phyloP scores from a whole-genome alignment of 2,113 vertebrate species.

The Laticauda laticaudata region DNA sequence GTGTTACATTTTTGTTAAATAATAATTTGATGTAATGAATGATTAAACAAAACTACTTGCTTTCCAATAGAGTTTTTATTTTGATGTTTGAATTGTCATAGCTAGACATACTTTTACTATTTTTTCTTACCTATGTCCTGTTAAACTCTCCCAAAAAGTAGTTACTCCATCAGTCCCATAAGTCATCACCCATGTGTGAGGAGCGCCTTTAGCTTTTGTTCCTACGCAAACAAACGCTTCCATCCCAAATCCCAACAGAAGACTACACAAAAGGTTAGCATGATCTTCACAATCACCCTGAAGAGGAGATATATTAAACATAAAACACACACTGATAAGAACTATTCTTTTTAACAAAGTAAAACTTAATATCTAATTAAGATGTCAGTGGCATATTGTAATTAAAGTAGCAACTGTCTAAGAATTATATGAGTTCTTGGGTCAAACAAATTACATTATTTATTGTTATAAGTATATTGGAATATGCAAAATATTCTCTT shows the following conservation, averaged over 20 bases:
- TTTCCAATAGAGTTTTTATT: not conserved
- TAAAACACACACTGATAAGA: not conserved
- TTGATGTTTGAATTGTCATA: not conserved
- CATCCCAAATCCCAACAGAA: conserved; percentile 91
- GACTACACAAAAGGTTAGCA: conserved; percentile 90
- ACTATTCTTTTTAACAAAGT: not conserved
- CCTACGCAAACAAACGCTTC: conserved; percentile 97
- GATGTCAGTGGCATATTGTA: not conserved
- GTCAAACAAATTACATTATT: not conserved
- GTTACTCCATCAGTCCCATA: conserved; percentile 84
- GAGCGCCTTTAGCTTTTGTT: conserved; percentile 85
- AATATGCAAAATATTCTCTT: not conserved
- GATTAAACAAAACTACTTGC: not conserved
- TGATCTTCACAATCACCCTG: conserved; percentile 99
- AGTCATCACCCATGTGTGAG: conserved; percentile 95
- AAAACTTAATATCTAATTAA: not conserved
- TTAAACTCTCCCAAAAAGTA: conserved; percentile 97
- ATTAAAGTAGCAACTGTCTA: not conserved
- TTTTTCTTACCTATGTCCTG: conserved; percentile 84
- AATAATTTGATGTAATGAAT: not conserved
- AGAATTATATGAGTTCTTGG: not conserved
- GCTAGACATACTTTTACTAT: not conserved
- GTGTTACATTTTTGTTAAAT: not conserved
- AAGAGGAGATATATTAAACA: conserved; percentile 17
- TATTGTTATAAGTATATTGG: not conserved